These are phyloP conservation scores for Palythoa grandiflora DNA, from an alignment of 92 coral and sea anemone genomes.

Conservation along the genomic window DNA sequence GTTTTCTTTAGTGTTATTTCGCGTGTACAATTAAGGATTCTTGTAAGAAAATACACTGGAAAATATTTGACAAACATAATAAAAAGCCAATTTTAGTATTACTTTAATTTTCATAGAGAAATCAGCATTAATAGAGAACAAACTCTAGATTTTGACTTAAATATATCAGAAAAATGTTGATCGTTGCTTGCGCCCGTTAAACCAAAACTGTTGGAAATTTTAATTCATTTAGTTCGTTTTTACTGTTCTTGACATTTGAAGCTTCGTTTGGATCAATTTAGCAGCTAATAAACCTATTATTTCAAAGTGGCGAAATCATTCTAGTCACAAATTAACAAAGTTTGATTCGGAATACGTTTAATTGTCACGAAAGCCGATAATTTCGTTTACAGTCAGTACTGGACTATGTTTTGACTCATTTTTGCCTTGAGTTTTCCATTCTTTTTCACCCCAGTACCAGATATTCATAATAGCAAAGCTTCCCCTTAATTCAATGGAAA, in stretches of 20 bases:
- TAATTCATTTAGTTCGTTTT: conserved; percentile 3
- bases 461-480: neutral
- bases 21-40: conserved; percentile 21
- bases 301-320: conserved; percentile 35
- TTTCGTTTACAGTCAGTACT: conserved; percentile 12
- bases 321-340: conserved; percentile 48
- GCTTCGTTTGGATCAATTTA: conserved; percentile 40
- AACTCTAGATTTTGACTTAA: neutral
- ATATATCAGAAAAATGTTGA: neutral
- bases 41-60: conserved; percentile 6
- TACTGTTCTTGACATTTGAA: conserved; percentile 12
- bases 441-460: neutral
- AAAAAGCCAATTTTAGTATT: neutral
- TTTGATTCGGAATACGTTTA: conserved; percentile 37
- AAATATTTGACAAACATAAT: conserved; percentile 9
- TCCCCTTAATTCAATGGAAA: conserved; percentile 7
- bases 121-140: neutral
- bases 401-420: neutral
- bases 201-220: neutral
- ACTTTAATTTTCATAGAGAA: neutral
- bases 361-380: conserved; percentile 41
- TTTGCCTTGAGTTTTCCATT: neutral
- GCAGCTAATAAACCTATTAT: conserved; percentile 36
- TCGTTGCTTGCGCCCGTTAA: neutral
- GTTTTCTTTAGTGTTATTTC: conserved; percentile 41